These are phyloP conservation scores for Pyrrhura leucotis DNA, from an alignment of 2,797 vertebrate genomes.

Conservation along the genomic window DNA sequence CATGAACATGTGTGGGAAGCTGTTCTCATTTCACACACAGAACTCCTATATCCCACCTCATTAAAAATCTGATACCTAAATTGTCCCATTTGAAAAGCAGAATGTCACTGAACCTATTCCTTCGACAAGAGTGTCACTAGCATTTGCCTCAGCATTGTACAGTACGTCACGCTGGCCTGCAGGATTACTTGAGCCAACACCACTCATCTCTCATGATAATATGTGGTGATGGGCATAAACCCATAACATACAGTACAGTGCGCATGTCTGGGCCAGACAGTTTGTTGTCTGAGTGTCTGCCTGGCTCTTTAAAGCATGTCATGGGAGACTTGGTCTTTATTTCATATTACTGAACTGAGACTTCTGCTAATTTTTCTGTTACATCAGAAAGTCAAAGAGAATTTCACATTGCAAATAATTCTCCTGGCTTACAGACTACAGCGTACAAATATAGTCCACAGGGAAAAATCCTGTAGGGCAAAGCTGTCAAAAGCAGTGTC, in stretches of 20 bases:
- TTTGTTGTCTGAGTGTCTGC: background rate
- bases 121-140: background rate
- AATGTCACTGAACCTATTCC: background rate
- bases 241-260: background rate
- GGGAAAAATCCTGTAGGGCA: slow-evolving; percentile 26
- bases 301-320: background rate
- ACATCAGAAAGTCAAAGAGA: background rate
- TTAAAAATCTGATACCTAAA: background rate
- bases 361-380: background rate
- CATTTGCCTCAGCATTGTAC: background rate
- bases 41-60: background rate
- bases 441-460: slow-evolving; percentile 19
- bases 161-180: background rate
- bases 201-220: background rate
- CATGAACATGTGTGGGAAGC: background rate
- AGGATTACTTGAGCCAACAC: background rate
- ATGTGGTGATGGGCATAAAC: background rate
- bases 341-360: background rate
- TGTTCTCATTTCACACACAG: background rate
- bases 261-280: background rate
- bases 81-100: background rate
- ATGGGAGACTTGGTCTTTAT: background rate
- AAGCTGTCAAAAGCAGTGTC: slow-evolving; percentile 55
- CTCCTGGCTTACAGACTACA: background rate
- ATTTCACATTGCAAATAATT: background rate